A percentile compares a stretch with the other conserved stretches of the same genome.
Conservation (phyloP, 2,888 invertebrate species). For the Azorinus chamasolen region DNA sequence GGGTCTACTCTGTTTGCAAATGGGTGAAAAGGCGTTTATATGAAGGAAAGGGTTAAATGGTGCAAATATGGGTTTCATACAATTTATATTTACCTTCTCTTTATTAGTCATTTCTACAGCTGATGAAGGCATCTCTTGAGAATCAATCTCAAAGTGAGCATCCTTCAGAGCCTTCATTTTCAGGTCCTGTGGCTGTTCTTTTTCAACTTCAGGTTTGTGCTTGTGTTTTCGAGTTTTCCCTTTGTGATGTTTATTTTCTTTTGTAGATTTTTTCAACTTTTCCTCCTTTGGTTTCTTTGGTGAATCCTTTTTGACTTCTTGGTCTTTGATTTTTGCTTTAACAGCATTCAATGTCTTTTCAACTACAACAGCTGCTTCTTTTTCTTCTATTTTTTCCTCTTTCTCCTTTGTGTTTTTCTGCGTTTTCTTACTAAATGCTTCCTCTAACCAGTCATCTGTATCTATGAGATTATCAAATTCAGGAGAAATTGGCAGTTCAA, state of each 20-base stretch:
- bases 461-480: conserved; percentile 66
- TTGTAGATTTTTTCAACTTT: conserved; percentile 19
- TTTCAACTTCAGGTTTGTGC: conserved; percentile 17
- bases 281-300: conserved; percentile 40
- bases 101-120: conserved; percentile 84
- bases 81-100: conserved; percentile 81
- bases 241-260: conserved; percentile 17
- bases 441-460: conserved; percentile 60
- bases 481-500: conserved; percentile 78
- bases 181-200: conserved; percentile 43
- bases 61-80: no score
- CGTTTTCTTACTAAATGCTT: conserved; percentile 53
- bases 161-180: conserved; percentile 69
- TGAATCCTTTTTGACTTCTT: conserved; percentile 47
- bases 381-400: conserved; percentile 19
- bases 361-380: background rate
- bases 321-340: conserved; percentile 35
- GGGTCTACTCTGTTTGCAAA: no score
- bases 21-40: no score
- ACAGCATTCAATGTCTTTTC: conserved; percentile 21
- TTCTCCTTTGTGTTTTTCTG: conserved; percentile 40
- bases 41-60: no score
- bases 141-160: conserved; percentile 68
- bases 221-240: conserved; percentile 31
- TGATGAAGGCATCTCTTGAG: conserved; percentile 81